Percentiles rank a stretch among this genome's conserved stretches.
phyloP scores from a whole-genome alignment of 1,140 invertebrate genomes.

The Venturia canescens region DNA sequence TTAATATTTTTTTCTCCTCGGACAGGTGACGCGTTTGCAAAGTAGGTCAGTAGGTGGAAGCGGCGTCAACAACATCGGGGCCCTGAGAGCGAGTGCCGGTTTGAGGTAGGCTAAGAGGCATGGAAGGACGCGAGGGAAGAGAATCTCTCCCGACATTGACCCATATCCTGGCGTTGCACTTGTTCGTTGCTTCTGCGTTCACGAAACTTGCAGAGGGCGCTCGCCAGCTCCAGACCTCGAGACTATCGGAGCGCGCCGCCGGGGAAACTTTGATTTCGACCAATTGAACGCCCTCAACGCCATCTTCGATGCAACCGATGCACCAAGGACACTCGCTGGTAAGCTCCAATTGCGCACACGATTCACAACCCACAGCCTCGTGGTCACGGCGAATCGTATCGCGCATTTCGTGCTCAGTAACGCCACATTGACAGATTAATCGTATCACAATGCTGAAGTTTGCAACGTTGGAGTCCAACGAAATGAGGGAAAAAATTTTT shows the following conservation, averaged over 20 bases:
- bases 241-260: not conserved
- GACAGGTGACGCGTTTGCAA: slow-evolving; percentile 50
- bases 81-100: not conserved
- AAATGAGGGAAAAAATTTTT: no score
- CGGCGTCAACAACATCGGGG: slow-evolving; percentile 58
- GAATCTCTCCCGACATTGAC: slow-evolving; percentile 63
- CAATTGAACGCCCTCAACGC: not conserved
- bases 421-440: no score
- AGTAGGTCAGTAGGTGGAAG: slow-evolving; percentile 66
- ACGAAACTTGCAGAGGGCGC: not conserved
- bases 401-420: no score
- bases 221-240: not conserved
- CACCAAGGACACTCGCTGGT: not conserved
- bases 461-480: no score
- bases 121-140: slow-evolving; percentile 8
- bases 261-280: not conserved
- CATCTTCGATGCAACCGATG: not conserved
- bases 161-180: slow-evolving; percentile 56
- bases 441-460: no score
- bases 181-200: not conserved
- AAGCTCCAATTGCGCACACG: not conserved
- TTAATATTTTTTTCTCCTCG: slow-evolving; percentile 12
- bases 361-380: no score
- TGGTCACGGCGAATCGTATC: no score
- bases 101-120: slow-evolving; percentile 55